Percentiles rank a stretch among this genome's conserved stretches.
Conservation (phyloP, 1,140 invertebrate genomes). For the Heliconius hermathena region DNA sequence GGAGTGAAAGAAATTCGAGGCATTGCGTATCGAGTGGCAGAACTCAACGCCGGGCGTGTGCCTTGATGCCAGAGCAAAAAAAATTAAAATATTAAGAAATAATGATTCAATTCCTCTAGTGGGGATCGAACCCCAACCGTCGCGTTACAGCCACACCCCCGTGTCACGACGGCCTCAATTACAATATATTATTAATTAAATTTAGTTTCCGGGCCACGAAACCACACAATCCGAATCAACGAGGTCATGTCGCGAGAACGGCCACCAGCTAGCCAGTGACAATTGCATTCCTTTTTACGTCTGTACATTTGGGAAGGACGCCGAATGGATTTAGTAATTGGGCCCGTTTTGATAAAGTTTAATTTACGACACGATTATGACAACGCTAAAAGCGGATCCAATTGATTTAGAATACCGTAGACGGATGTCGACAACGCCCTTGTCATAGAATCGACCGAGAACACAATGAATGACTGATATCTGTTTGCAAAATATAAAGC, state of each 20-base stretch:
- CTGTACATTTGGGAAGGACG: constrained; percentile 40
- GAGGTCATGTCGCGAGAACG: constrained; percentile 64
- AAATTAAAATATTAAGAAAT: too few species aligned
- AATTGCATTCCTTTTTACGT: constrained; percentile 65
- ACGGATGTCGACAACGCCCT: constrained; percentile 75
- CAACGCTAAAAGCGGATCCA: constrained; percentile 72
- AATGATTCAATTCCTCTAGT: too few species aligned
- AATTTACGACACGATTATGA: constrained; percentile 55
- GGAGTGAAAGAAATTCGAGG: too few species aligned
- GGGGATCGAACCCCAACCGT: too few species aligned
- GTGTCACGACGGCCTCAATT: too few species aligned
- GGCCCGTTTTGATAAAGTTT: constrained; percentile 52
- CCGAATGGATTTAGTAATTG: constrained; percentile 55
- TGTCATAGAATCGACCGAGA: constrained; percentile 51
- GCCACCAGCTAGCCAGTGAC: constrained; percentile 52
- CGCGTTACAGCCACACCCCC: too few species aligned
- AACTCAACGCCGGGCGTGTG: too few species aligned
- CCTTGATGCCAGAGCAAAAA: too few species aligned
- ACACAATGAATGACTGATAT: constrained; percentile 26
- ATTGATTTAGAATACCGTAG: constrained; percentile 66
- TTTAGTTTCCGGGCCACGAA: constrained; percentile 73
- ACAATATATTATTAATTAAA: constrained; percentile 37
- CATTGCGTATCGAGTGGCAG: too few species aligned
- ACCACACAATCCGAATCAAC: constrained; percentile 51
- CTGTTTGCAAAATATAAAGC: constrained; percentile 19